A percentile compares a stretch with the other conserved stretches of the same genome.
These are phyloP conservation scores for Bombus waltoni DNA, from an alignment of 1,140 invertebrate genomes.

Conservation along the genomic window DNA sequence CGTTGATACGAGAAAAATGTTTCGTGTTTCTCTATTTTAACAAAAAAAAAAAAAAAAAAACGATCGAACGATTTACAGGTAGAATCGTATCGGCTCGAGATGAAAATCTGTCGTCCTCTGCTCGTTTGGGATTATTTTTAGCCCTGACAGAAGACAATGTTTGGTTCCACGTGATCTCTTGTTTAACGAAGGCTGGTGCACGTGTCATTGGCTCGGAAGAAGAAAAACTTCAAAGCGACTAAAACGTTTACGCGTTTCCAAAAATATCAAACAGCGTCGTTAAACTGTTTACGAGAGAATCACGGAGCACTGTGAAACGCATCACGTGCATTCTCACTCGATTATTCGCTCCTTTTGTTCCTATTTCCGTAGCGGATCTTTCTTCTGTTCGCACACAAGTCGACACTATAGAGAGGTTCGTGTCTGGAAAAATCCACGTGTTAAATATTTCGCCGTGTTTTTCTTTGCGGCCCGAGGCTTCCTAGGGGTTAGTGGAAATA, in stretches of 20 bases:
- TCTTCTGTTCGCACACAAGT: neutral
- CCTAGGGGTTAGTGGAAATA: too few relatives aligned
- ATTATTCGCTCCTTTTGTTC: neutral
- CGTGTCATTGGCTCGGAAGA: neutral
- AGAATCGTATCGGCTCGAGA: neutral
- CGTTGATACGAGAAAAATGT: constrained; percentile 23
- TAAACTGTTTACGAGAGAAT: constrained; percentile 55
- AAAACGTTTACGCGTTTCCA: constrained; percentile 38
- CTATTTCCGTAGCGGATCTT: too few relatives aligned
- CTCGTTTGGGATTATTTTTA: constrained; percentile 1
- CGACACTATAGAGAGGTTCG: neutral
- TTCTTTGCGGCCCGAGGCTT: too few relatives aligned
- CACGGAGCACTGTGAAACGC: constrained; percentile 7
- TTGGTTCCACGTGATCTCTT: neutral
- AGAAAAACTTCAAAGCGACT: constrained; percentile 48
- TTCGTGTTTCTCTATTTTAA: neutral
- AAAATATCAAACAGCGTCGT: constrained; percentile 48
- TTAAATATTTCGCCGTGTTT: too few relatives aligned
- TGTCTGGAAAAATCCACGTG: too few relatives aligned
- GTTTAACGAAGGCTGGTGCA: neutral
- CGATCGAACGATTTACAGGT: neutral
- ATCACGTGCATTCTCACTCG: neutral
- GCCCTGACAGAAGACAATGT: neutral
- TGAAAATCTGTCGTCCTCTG: neutral
- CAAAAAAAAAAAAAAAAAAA: neutral